Conservation (phyloP, 2,888 invertebrate genomes). For the Melieria crassipennis region DNA sequence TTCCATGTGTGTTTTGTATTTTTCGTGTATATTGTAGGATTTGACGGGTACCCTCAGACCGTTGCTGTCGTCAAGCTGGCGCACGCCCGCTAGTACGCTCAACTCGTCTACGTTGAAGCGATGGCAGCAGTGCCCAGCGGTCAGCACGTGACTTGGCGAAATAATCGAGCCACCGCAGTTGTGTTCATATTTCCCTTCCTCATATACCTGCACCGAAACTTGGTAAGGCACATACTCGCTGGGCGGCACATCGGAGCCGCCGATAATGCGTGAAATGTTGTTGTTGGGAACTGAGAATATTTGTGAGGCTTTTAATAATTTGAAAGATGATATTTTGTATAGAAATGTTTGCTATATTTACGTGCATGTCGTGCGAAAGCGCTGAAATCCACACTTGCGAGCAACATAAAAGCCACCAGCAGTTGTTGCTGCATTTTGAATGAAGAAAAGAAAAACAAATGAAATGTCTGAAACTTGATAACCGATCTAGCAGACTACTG, state of each 20-base stretch:
- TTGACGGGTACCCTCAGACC: constrained; percentile 51
- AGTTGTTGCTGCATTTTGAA: too few species aligned
- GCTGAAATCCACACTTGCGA: too few species aligned
- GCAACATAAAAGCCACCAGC: too few species aligned
- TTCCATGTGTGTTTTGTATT: constrained; percentile 45
- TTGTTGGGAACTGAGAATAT: background rate
- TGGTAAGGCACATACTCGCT: constrained; percentile 60
- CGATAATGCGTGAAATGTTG: constrained; percentile 53
- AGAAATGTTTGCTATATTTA: too few species aligned
- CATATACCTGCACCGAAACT: constrained; percentile 57
- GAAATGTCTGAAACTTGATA: too few species aligned
- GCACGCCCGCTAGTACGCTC: constrained; percentile 56
- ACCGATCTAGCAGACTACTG: too few species aligned
- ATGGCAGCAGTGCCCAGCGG: constrained; percentile 63
- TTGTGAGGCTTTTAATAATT: too few species aligned
- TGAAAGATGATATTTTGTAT: too few species aligned
- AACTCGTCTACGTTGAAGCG: constrained; percentile 50
- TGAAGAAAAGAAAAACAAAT: too few species aligned
- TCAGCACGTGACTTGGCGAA: constrained; percentile 53
- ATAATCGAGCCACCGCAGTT: constrained; percentile 64
- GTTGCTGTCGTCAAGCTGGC: constrained; percentile 44
- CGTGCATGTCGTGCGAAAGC: too few species aligned
- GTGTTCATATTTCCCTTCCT: too few species aligned
- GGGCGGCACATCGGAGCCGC: constrained; percentile 52
- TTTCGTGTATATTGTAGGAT: constrained; percentile 55